A percentile compares a stretch with the other conserved stretches of the same genome.
These are phyloP conservation scores for Xestia rhomboidea DNA, from an alignment of 2,888 invertebrate genomes.

Conservation along the genomic window DNA sequence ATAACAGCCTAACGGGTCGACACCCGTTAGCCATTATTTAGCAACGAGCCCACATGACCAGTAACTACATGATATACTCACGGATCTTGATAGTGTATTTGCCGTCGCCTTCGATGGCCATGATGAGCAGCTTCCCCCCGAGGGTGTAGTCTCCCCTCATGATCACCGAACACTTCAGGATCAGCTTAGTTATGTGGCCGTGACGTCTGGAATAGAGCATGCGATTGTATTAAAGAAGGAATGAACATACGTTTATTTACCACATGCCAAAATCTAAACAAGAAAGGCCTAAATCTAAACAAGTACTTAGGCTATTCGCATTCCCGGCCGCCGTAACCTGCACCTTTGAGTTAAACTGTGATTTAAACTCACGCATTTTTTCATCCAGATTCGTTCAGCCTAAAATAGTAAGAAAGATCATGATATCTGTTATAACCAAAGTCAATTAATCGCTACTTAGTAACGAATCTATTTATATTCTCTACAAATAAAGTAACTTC, in stretches of 20 bases:
- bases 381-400: too few relatives aligned
- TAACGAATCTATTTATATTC: neutral
- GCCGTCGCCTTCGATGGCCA: conserved; percentile 83
- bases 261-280: too few relatives aligned
- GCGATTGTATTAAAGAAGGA: neutral
- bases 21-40: neutral
- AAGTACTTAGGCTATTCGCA: too few relatives aligned
- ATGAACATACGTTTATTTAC: neutral
- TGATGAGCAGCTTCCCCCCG: conserved; percentile 80
- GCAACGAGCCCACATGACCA: neutral
- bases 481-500: neutral
- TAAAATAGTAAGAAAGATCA: too few relatives aligned
- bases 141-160: conserved; percentile 83
- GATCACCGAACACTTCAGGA: conserved; percentile 80
- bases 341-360: too few relatives aligned
- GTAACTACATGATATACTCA: conserved; percentile 51
- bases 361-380: too few relatives aligned
- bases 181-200: conserved; percentile 68
- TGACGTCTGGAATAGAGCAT: conserved; percentile 70
- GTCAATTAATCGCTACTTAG: conserved; percentile 17
- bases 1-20: too few relatives aligned
- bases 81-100: conserved; percentile 84
- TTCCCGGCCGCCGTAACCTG: too few relatives aligned
- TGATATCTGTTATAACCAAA: too few relatives aligned
- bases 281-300: too few relatives aligned